Evolutionary conservation across 2,888 invertebrate genomes (phyloP), one percentile per base, ranked within the genome.

Genomic region (Cetonia aurata): DNA sequence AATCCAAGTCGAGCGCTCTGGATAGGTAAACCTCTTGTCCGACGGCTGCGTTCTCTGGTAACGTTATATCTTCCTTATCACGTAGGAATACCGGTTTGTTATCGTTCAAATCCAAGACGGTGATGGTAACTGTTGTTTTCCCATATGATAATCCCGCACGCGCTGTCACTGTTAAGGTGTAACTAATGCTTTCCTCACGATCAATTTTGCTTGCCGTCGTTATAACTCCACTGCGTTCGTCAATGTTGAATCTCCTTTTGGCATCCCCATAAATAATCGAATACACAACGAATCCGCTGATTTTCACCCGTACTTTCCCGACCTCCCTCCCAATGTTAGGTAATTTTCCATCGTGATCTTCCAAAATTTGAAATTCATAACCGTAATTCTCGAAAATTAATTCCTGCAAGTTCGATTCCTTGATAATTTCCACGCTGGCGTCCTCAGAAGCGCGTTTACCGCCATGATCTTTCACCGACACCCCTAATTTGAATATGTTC

Each of bases 11-110:
- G 69, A 90, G 88, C 0, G 97, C 98, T 79, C 93, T 88, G 0
- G 96, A 94, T 76, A 96, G 88, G 84, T 93, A 96, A 41, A 98
- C 92, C 85, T 97, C 96, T 84, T 96, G 95, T 0, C 97, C 97
- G 42, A 97, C 95, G 17, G 98, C 96, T 77, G 94, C 93, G 82
- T 96, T 95, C 86, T 97, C 97, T 13, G 91, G 89, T 70, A 98
- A 87, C 73, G 88, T 87, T 55, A 95, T 91, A 83, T 93, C 92
- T 80, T 95, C 94, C 79, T 90, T 91, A 74, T 92, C 93, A 79
- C 91, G 90, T 19, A 91, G 88, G 83, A 96, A 96, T 73, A 89
- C 87, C 3, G 98, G 98, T 69, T 92, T 90, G 83, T 97, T 96
- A 83, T 98, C 98, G 84, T 98, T 98, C 3, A 95, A 87, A 85